These are phyloP conservation scores for Drosophila simulans DNA, from an alignment of 1,140 invertebrate species.

Conservation along the genomic window DNA sequence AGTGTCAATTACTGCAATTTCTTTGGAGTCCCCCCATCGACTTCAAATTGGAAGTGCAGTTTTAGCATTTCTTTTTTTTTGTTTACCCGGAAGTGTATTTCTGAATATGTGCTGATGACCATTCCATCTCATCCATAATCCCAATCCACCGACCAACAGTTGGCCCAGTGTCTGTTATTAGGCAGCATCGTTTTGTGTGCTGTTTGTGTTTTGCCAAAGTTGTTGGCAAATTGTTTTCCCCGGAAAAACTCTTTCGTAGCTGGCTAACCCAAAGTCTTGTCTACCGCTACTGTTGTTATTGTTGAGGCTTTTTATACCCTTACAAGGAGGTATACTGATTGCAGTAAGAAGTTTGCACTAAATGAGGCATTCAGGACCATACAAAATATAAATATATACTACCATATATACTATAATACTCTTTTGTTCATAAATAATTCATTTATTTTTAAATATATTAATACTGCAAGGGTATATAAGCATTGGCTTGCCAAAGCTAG, in stretches of 20 bases:
- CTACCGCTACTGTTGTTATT: constrained; percentile 1
- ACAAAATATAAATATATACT: too few species aligned
- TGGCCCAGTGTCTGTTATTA: constrained; percentile 42
- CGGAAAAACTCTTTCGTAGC: constrained; percentile 47
- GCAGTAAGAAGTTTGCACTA: too few species aligned
- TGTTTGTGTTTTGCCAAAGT: constrained; percentile 59
- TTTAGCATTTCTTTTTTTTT: constrained; percentile 33
- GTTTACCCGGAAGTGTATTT: constrained; percentile 64
- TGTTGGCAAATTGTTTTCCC: constrained; percentile 65
- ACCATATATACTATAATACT: too few species aligned
- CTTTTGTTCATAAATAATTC: too few species aligned
- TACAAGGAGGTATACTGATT: too few species aligned
- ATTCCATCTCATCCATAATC: constrained; percentile 3
- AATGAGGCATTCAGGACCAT: too few species aligned
- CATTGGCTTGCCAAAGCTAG: too few species aligned
- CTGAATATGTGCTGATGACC: constrained; percentile 24
- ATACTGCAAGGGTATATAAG: too few species aligned
- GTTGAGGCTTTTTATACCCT: not conserved
- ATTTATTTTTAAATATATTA: too few species aligned
- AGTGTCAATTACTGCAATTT: constrained; percentile 74
- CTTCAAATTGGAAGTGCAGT: constrained; percentile 32
- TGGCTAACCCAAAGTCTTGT: constrained; percentile 23
- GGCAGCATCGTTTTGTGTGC: constrained; percentile 23
- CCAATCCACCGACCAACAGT: constrained; percentile 2
- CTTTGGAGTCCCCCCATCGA: constrained; percentile 8